Percentiles rank a stretch among this genome's conserved stretches.
These are phyloP conservation scores for Lagorchestes hirsutus DNA, from an alignment of 2,797 vertebrate species.

Conservation along the genomic window DNA sequence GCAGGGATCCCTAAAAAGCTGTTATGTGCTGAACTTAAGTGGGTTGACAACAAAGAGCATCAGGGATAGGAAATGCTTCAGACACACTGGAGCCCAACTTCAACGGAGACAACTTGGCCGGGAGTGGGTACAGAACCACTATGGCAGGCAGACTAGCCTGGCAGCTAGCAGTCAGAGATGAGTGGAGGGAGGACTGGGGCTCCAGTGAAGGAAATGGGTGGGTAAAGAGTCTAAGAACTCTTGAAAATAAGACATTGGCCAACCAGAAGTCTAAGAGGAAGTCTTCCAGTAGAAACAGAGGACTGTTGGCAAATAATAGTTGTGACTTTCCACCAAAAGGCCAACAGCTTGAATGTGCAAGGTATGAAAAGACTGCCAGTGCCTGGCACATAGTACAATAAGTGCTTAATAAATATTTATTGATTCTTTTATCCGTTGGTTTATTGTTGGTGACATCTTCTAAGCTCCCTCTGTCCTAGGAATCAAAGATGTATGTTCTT, in stretches of 20 bases:
- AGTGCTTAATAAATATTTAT: not conserved
- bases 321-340: not conserved
- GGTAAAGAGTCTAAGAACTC: not conserved
- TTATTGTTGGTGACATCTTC: not conserved
- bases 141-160: not conserved
- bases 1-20: not conserved
- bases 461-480: not conserved
- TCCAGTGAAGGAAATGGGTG: not conserved
- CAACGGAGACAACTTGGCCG: not conserved
- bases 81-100: not conserved
- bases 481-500: not conserved
- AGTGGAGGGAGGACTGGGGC: not conserved
- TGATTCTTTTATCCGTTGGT: not conserved
- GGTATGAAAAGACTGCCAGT: not conserved
- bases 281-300: not conserved
- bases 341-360: not conserved
- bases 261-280: not conserved
- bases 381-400: not conserved
- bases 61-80: not conserved
- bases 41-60: not conserved
- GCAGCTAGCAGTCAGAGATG: not conserved
- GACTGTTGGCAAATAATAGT: not conserved
- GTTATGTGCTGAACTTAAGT: not conserved
- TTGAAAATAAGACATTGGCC: not conserved
- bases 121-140: not conserved